Percentiles rank a stretch among this genome's conserved stretches.
Evolutionary conservation across 2,888 invertebrate species (phyloP).

Genomic region (Lampropteryx suffumata): DNA sequence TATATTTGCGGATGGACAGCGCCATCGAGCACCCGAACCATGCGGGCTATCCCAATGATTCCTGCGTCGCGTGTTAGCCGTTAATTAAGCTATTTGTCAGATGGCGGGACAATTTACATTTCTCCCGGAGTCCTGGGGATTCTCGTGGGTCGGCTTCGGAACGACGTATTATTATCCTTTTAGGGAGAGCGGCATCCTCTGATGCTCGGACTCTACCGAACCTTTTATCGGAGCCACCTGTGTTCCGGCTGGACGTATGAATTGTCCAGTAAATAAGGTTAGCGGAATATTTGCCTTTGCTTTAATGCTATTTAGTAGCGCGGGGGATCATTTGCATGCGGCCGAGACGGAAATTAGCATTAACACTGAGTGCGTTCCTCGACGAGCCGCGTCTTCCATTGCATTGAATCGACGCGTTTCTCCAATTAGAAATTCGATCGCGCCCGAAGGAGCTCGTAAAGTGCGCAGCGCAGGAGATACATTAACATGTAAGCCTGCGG

Average conservation of each 20-base stretch:
- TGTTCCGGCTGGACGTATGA: conserved; percentile 77
- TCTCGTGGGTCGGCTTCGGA: conserved; percentile 63
- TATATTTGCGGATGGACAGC: conserved; percentile 36
- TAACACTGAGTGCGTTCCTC: conserved; percentile 57
- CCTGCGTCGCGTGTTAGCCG: conserved; percentile 70
- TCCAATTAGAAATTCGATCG: conserved; percentile 59
- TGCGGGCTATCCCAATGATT: conserved; percentile 69
- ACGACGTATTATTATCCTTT: conserved; percentile 83
- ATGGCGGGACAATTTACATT: conserved; percentile 76
- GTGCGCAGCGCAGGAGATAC: conserved; percentile 47
- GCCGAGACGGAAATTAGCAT: conserved; percentile 70
- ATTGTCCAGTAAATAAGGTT: conserved; percentile 82
- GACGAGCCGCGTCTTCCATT: conserved; percentile 45
- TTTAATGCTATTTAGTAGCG: conserved; percentile 74
- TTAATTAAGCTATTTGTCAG: conserved; percentile 83
- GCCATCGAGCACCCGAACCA: conserved; percentile 41
- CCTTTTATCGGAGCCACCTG: conserved; percentile 81
- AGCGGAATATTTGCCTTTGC: conserved; percentile 71
- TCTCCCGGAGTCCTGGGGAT: conserved; percentile 68
- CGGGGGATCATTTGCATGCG: conserved; percentile 70
- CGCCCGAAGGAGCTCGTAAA: conserved; percentile 48
- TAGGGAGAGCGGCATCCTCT: conserved; percentile 79
- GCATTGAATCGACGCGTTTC: conserved; percentile 49
- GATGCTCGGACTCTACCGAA: conserved; percentile 62
- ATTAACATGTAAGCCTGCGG: conserved; percentile 66